These are phyloP conservation scores for Clivina fossor DNA, from an alignment of 2,888 invertebrate species.

Conservation along the genomic window DNA sequence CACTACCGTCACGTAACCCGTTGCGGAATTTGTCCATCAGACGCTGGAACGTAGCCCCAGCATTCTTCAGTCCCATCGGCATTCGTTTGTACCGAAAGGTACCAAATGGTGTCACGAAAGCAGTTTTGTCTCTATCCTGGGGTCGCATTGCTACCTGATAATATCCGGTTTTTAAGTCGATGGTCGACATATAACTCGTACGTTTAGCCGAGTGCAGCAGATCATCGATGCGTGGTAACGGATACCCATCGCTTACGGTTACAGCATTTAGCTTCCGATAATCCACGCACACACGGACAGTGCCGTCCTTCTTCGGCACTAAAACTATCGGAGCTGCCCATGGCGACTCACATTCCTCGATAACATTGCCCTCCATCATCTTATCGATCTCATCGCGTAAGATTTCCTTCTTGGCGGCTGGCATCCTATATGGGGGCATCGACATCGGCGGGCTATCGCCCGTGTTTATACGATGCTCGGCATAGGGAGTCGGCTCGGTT, in stretches of 20 bases:
- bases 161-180: too few species aligned
- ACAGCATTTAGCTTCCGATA: constrained; percentile 42
- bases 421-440: constrained; percentile 42
- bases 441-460: constrained; percentile 43
- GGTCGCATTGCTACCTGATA: too few species aligned
- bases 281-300: constrained; percentile 43
- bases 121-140: too few species aligned
- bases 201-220: too few species aligned
- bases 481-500: too few species aligned
- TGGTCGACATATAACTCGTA: too few species aligned
- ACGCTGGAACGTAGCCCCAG: constrained; percentile 1
- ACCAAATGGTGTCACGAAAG: too few species aligned
- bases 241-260: too few species aligned
- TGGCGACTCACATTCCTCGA: constrained; percentile 46
- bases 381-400: constrained; percentile 39
- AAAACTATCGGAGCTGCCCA: constrained; percentile 46
- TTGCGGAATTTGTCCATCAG: neutral
- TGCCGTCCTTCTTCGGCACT: constrained; percentile 43
- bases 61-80: constrained; percentile 2
- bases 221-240: too few species aligned
- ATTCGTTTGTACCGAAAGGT: too few species aligned
- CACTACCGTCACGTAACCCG: neutral
- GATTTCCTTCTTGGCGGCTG: constrained; percentile 37
- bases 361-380: constrained; percentile 43
- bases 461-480: constrained; percentile 43